Conservation (phyloP, 2,888 invertebrate genomes). For the Dermolepida albohirtum region DNA sequence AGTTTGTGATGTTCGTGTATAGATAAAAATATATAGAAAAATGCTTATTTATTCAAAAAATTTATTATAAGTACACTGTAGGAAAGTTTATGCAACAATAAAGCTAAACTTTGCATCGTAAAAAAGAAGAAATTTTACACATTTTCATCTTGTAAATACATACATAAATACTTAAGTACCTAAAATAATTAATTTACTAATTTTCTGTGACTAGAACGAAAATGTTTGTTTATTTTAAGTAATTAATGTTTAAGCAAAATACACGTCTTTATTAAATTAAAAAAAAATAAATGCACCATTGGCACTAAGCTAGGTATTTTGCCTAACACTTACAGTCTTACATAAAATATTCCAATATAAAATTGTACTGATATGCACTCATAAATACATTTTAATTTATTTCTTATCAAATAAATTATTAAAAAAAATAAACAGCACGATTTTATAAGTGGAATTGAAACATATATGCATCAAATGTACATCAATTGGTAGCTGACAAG, state of each 20-base stretch:
- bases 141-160: neutral
- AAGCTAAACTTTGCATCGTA: constrained; percentile 36
- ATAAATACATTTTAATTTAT: neutral
- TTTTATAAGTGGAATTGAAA: no score
- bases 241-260: constrained; percentile 22
- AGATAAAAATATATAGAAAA: no score
- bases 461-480: no score
- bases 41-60: no score
- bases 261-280: neutral
- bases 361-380: neutral
- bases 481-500: no score
- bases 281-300: constrained; percentile 1
- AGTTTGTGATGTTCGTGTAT: no score
- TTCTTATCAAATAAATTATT: no score
- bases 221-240: constrained; percentile 16
- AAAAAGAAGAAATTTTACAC: constrained; percentile 27
- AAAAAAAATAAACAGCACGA: no score
- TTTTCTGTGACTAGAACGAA: constrained; percentile 35
- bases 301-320: neutral
- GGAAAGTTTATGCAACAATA: constrained; percentile 7
- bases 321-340: constrained; percentile 20
- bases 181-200: constrained; percentile 35
- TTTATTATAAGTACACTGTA: constrained; percentile 1
- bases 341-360: constrained; percentile 4
- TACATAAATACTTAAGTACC: constrained; percentile 44